Evolutionary conservation across 2,888 invertebrate genomes (phyloP).

Genomic region (Girardia tigrina): DNA sequence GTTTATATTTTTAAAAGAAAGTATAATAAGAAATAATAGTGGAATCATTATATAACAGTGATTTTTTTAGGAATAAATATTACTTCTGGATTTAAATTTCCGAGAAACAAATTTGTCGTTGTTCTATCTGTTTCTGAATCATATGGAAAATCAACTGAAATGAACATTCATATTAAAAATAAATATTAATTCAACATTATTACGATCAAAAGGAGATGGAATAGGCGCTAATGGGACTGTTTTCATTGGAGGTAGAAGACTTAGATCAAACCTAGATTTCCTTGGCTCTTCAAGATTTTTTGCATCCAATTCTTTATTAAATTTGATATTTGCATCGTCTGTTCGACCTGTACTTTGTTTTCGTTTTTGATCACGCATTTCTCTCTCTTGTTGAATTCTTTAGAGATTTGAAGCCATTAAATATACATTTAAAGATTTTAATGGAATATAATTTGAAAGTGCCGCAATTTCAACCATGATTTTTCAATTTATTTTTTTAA

Average conservation of each 20-base stretch:
- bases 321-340: neutral
- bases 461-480: too few species aligned
- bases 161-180: neutral
- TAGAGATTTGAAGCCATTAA: constrained; percentile 25
- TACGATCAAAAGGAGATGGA: constrained; percentile 31
- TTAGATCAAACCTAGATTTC: constrained; percentile 30
- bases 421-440: too few species aligned
- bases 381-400: constrained; percentile 32
- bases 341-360: constrained; percentile 45
- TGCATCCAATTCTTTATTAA: neutral
- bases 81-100: constrained; percentile 89
- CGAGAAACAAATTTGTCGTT: constrained; percentile 90
- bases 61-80: too few species aligned
- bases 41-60: neutral
- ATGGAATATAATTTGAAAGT: too few species aligned
- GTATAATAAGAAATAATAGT: neutral
- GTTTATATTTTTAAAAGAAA: too few species aligned
- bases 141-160: constrained; percentile 32
- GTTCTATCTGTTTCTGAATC: constrained; percentile 64
- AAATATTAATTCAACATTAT: neutral
- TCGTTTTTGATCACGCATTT: constrained; percentile 3
- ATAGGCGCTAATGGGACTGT: neutral
- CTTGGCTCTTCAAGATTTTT: neutral
- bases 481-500: too few species aligned
- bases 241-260: neutral